Conservation (phyloP, 2,113 vertebrate species). For the Hiodon alosoides region DNA sequence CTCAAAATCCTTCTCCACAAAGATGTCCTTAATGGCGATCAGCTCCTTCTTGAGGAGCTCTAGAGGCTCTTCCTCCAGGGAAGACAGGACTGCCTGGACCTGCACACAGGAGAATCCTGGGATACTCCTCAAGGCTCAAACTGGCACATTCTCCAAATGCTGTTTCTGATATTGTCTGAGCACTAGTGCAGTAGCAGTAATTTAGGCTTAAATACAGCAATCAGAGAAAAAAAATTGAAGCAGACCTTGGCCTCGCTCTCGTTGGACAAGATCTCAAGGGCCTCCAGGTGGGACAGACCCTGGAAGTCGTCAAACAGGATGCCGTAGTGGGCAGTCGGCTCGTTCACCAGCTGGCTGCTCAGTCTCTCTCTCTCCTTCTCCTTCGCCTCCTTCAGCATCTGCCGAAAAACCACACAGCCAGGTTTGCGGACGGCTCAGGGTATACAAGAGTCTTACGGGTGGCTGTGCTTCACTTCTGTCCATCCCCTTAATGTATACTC, state of each 20-base stretch:
- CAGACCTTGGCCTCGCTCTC: slow-evolving; percentile 89
- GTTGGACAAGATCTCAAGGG: slow-evolving; percentile 94
- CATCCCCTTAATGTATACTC: too few relatives aligned
- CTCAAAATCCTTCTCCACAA: slow-evolving; percentile 70
- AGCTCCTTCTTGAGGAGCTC: slow-evolving; percentile 79
- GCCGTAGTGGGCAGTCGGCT: slow-evolving; percentile 85
- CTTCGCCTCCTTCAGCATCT: slow-evolving; percentile 94
- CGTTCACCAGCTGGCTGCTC: slow-evolving; percentile 71
- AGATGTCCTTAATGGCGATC: slow-evolving; percentile 86
- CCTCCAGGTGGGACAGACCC: slow-evolving; percentile 93
- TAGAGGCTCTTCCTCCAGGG: slow-evolving; percentile 70
- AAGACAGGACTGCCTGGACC: slow-evolving; percentile 82
- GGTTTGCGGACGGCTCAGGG: background rate
- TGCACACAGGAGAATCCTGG: slow-evolving; percentile 36
- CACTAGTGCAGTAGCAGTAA: too few relatives aligned
- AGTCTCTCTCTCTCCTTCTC: slow-evolving; percentile 86
- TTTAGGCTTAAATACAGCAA: too few relatives aligned
- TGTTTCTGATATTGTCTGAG: too few relatives aligned
- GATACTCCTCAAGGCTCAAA: background rate
- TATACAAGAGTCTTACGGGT: too few relatives aligned
- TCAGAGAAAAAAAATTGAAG: too few relatives aligned
- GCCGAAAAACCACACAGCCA: slow-evolving; percentile 28
- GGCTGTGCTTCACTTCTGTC: too few relatives aligned
- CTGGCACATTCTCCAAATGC: background rate
- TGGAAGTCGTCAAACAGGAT: slow-evolving; percentile 96